phyloP scores from a whole-genome alignment of 2,113 vertebrate genomes.

The Ochotona princeps region DNA sequence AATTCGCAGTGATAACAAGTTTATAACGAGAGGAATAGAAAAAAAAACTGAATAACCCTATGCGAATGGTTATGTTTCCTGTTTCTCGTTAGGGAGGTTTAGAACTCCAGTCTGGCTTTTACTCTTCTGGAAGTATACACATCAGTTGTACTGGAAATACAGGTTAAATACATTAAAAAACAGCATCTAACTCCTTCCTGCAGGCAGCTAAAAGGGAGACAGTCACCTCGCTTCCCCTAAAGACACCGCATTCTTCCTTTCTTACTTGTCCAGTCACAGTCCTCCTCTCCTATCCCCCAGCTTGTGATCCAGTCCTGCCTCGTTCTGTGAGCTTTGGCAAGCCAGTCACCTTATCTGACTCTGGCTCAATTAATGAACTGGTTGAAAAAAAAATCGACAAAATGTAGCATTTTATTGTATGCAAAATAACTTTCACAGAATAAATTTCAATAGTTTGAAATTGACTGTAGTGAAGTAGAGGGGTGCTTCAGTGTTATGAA shows the following conservation, averaged over 20 bases:
- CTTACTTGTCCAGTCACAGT: not conserved
- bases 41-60: not conserved
- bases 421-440: slow-evolving; percentile 32
- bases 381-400: slow-evolving; percentile 21
- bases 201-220: not conserved
- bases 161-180: not conserved
- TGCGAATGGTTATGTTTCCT: not conserved
- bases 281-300: too few relatives aligned
- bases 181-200: not conserved
- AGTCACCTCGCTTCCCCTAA: slow-evolving; percentile 12
- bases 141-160: not conserved
- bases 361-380: not conserved
- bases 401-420: slow-evolving; percentile 17
- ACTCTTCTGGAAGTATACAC: not conserved
- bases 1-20: not conserved
- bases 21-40: not conserved
- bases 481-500: slow-evolving; percentile 15
- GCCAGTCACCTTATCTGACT: not conserved
- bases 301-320: not conserved
- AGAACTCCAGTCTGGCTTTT: not conserved
- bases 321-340: not conserved
- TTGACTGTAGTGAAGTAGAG: slow-evolving; percentile 17
- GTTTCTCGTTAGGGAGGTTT: not conserved
- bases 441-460: slow-evolving; percentile 23
- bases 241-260: not conserved